Conservation (phyloP, 1,140 invertebrate genomes). For the Drosophila trapezifrons region DNA sequence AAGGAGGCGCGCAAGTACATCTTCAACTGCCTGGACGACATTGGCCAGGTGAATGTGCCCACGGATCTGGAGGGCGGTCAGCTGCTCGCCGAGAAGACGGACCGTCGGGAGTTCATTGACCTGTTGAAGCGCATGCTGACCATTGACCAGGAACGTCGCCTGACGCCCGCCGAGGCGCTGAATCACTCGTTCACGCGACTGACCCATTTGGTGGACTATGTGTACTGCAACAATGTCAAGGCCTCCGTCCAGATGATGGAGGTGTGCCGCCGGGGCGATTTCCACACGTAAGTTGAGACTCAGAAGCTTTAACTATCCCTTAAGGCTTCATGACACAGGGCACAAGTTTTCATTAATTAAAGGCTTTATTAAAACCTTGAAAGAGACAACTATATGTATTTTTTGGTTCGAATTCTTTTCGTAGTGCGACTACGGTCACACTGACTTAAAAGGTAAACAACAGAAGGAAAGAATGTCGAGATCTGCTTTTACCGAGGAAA, state of each 20-base stretch:
- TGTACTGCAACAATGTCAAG: constrained; percentile 98
- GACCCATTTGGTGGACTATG: constrained; percentile 97
- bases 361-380: too few relatives aligned
- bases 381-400: too few relatives aligned
- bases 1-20: constrained; percentile 99
- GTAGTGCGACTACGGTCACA: too few relatives aligned
- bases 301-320: background rate
- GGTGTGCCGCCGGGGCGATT: constrained; percentile 90
- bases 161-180: constrained; percentile 97
- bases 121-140: constrained; percentile 98
- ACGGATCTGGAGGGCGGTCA: constrained; percentile 98
- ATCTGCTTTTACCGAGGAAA: too few relatives aligned
- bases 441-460: too few relatives aligned
- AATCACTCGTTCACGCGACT: constrained; percentile 97
- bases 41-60: constrained; percentile 98
- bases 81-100: constrained; percentile 97
- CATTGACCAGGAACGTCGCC: constrained; percentile 97
- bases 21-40: constrained; percentile 99
- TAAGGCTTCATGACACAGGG: too few relatives aligned
- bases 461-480: too few relatives aligned
- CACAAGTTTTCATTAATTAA: too few relatives aligned
- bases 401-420: too few relatives aligned
- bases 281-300: constrained; percentile 85
- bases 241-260: constrained; percentile 98
- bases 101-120: constrained; percentile 98